These are phyloP conservation scores for Sceloporus tristichus DNA, from an alignment of 2,113 vertebrate genomes.

Conservation along the genomic window DNA sequence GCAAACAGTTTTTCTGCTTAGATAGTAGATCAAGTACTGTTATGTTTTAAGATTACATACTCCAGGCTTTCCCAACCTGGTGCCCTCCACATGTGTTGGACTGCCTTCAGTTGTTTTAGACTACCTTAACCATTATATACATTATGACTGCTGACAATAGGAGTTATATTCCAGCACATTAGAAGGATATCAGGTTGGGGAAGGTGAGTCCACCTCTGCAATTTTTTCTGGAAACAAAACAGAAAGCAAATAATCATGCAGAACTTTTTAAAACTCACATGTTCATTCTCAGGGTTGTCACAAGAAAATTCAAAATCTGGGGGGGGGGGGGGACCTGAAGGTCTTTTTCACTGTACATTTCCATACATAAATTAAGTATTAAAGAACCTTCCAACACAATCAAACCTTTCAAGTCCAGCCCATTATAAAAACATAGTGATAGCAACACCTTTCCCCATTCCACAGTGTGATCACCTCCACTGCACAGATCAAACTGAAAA, in stretches of 20 bases:
- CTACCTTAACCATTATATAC: no score
- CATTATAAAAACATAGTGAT: not conserved
- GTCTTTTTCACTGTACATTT: not conserved
- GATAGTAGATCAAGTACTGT: no score
- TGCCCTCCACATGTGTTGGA: no score
- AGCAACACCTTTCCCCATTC: rapidly evolving
- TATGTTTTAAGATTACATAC: no score
- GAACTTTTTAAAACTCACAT: not conserved
- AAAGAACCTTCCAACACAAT: not conserved
- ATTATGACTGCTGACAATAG: not conserved
- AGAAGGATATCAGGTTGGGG: not conserved
- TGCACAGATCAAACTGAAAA: rapidly evolving
- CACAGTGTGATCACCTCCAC: not conserved
- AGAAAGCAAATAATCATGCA: not conserved
- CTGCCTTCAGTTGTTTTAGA: no score
- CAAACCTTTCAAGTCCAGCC: not conserved
- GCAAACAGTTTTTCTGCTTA: not conserved
- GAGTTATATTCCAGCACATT: not conserved
- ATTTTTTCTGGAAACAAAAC: not conserved
- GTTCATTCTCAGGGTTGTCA: not conserved
- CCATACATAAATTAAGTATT: not conserved
- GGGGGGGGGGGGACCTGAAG: not conserved
- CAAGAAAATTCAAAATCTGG: not conserved
- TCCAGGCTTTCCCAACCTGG: no score
- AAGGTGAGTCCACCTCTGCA: not conserved